Conservation (phyloP, 2,797 vertebrate genomes). For the Furcifer pardalis region DNA sequence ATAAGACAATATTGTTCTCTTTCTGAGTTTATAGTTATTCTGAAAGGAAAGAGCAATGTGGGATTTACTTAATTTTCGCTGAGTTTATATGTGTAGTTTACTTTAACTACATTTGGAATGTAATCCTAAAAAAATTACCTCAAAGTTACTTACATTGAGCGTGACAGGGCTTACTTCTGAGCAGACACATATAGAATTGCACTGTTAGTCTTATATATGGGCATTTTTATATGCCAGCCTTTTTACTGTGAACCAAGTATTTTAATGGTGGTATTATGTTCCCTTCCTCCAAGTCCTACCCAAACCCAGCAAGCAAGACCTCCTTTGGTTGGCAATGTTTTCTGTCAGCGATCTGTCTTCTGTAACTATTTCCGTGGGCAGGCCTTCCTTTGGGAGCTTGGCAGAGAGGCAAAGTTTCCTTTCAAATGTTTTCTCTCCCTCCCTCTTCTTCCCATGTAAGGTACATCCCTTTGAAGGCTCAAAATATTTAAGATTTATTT, state of each 20-base stretch:
- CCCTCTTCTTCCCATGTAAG: conserved; percentile 56
- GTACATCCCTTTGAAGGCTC: conserved; percentile 63
- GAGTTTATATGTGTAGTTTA: rapidly evolving
- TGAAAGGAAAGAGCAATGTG: conserved; percentile 14
- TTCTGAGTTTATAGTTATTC: neutral
- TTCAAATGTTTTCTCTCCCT: conserved; percentile 62
- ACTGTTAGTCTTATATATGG: neutral
- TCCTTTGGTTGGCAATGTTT: conserved; percentile 68
- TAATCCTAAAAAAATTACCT: neutral
- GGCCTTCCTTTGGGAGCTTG: conserved; percentile 76
- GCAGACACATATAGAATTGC: neutral
- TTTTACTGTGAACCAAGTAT: neutral
- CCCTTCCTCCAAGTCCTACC: conserved; percentile 39
- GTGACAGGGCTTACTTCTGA: neutral
- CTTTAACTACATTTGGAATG: neutral
- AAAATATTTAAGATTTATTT: conserved; percentile 55
- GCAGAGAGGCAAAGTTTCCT: conserved; percentile 73
- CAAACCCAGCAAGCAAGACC: conserved; percentile 47
- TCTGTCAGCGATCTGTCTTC: conserved; percentile 65
- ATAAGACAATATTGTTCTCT: conserved; percentile 19
- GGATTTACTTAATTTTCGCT: neutral
- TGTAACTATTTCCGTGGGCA: conserved; percentile 75
- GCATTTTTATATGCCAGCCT: rapidly evolving
- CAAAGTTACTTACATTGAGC: neutral
- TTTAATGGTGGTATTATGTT: conserved; percentile 44